These are phyloP conservation scores for Trachelus tabidus DNA, from an alignment of 2,888 invertebrate genomes.

Conservation along the genomic window DNA sequence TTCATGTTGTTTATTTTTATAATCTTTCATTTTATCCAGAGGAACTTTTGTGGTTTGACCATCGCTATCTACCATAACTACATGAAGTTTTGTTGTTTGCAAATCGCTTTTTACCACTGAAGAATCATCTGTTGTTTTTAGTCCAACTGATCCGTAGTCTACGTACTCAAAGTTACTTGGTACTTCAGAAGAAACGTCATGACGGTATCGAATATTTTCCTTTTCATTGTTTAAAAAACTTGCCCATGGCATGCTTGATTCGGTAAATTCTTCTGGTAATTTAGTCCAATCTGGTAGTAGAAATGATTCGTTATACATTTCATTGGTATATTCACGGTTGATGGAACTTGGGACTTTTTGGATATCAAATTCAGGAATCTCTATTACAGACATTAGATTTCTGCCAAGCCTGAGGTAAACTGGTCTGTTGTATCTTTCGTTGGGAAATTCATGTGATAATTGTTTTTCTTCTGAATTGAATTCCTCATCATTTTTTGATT, in stretches of 20 bases:
- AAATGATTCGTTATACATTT: background rate
- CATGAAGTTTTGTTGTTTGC: conserved; percentile 12
- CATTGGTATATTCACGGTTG: background rate
- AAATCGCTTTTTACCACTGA: background rate
- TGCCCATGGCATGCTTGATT: background rate
- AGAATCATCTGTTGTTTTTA: background rate
- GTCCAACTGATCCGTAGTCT: background rate
- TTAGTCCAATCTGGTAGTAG: background rate
- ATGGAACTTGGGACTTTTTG: background rate
- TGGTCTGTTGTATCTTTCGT: conserved; percentile 2
- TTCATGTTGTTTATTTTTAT: background rate
- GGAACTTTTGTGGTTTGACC: background rate
- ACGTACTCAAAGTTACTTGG: background rate
- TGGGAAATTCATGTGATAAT: background rate
- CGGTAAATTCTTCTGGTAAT: background rate
- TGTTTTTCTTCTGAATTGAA: background rate
- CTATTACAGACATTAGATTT: conserved; percentile 22
- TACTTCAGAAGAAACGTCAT: background rate
- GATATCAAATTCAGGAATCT: background rate
- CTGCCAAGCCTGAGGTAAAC: conserved; percentile 22
- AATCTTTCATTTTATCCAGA: background rate
- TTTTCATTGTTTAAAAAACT: background rate
- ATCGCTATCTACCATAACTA: conserved; percentile 1
- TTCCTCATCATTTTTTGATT: background rate
- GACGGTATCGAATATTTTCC: background rate